Base-by-base conservation (phyloP, 2,113 vertebrate genomes). In the Glaucidium brasilianum region DNA sequence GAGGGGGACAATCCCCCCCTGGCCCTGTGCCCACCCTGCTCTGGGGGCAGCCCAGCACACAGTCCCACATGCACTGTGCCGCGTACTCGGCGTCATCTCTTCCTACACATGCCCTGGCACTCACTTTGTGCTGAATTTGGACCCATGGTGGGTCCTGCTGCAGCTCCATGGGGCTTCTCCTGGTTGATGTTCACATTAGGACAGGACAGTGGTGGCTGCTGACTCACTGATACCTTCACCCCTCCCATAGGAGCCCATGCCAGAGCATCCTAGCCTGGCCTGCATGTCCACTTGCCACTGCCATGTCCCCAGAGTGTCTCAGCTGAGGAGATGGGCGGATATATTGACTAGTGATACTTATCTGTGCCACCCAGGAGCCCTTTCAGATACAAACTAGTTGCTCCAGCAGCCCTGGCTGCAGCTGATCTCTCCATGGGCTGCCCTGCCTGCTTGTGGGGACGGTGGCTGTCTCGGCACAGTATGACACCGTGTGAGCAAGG, bases 391-490 rank as follows among this genome's bases (percentile, higher is more conserved):
- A 5, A 52, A 52, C 12, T 4, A 10, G 13, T 9, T 27, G 21
- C 64, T 73, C 34, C 64, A 43, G 84, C 35, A 66, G 78, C 49
- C 84, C 75, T 30, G 64, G 35, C 69, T 47, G 39, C 69, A 7
- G 52, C 25, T 1, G 0, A 4, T 13, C 16, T 66, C 69, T 27
- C 60, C 2, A 0, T 5, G 52, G 55, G 41, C 37, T 32, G 56
- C 27, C 29, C 45, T 63, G 68, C n/a, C 47, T 60, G 68, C 85
- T 63, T 39, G 30, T 66, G 37, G 68, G 77, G 66, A 23, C 22
- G 3, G 23, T 64, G 73, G 76, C 94, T 69, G 60, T 39, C 30
- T 7, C 15, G 15, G 62, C 67, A 13, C 2, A 6, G 84, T 16
- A 15, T 30, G 59, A 88, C 93, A 73, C 81, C 0, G 8, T 14